Base-by-base conservation (phyloP, 2,888 invertebrate species). In the Rhagophthalmus giganteus region DNA sequence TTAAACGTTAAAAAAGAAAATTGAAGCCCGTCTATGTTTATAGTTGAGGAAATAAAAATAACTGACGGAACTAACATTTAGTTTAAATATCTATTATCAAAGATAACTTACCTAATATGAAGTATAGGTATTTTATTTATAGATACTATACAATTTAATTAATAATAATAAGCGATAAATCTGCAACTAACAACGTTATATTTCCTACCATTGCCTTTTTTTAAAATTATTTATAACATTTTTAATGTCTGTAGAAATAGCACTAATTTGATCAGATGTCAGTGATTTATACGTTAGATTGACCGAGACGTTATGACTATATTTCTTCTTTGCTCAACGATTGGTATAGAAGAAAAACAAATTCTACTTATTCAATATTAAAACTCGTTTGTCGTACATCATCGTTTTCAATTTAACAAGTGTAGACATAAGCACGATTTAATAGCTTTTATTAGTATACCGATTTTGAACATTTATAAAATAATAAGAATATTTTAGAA, bases 401-500 rank as follows among this genome's bases (percentile, higher is more conserved):
- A 69, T 65, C 58, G 67, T 69, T 70, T 69, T 70, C 61, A 52
- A 40, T 51, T 53, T 59, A 63, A 65, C 62, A 58, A 59, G 63
- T 54, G 58, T 46, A 65, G 69, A 67, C 69, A 66, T 68, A 67
- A 68, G 66, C 66, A 64, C 67, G 58, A 64, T 59, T 65, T 66
- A 64, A 62, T 62, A 54, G 61, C 54, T 66, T 63, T 62, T 62
- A 50, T 45, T 31, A 31, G 42, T 27, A 45, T 45, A n/a, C n/a
- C 39, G 49, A 46, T 49, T 35, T 49, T 12, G 37, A 42, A 54
- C 62, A 60, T 65, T 64, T 63, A 65, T 67, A 63, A 65, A 67
- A 70, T 68, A 66, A 67, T 66, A 65, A 63, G 64, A 69, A 71
- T 71, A 71, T 68, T 70, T 69, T 66, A 62, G 67, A 62, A 68